These are phyloP conservation scores for Elaphurus davidianus DNA, from an alignment of 2,113 vertebrate species.

Conservation along the genomic window DNA sequence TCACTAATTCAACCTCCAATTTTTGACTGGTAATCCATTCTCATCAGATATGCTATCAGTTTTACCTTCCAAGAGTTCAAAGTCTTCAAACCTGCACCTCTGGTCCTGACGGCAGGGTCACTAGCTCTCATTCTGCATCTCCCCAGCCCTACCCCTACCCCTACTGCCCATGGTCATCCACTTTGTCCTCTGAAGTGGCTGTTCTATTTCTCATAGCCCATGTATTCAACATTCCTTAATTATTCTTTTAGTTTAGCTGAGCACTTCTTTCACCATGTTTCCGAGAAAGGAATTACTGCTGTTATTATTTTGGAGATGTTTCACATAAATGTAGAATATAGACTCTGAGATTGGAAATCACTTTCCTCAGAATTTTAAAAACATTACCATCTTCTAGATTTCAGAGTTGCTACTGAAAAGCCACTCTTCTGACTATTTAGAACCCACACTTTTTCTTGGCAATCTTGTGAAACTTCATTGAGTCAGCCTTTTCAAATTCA, in stretches of 20 bases:
- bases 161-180: fast-evolving
- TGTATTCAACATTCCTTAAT: background rate
- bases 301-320: background rate
- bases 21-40: background rate
- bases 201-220: background rate
- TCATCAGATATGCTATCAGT: no score
- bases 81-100: background rate
- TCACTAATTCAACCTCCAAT: background rate
- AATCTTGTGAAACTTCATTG: background rate
- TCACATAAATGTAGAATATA: no score
- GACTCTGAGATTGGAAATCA: background rate
- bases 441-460: background rate
- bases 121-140: background rate
- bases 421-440: background rate
- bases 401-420: background rate
- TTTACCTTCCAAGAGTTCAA: background rate
- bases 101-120: fast-evolving
- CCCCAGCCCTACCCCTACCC: no score
- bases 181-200: background rate
- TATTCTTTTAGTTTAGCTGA: background rate
- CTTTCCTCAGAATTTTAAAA: background rate
- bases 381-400: background rate
- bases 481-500: background rate
- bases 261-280: background rate
- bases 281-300: background rate